Conservation (phyloP, 2,113 vertebrate genomes). For the Orcinus orca region DNA sequence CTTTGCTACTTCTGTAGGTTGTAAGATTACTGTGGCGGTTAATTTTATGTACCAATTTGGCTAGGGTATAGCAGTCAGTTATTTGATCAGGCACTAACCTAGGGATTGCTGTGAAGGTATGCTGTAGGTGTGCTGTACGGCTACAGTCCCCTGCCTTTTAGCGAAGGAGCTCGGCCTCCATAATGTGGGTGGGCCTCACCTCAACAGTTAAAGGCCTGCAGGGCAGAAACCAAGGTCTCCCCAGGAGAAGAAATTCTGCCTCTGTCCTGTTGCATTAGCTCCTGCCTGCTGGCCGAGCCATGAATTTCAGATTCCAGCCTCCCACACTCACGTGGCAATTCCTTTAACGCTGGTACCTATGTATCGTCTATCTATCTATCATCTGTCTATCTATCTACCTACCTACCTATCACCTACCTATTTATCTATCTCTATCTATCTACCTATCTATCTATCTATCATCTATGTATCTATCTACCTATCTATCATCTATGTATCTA, state of each 20-base stretch:
- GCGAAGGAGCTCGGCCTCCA: background rate
- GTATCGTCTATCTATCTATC: background rate
- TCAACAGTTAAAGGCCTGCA: no score
- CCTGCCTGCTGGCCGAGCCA: background rate
- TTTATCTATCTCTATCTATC: background rate
- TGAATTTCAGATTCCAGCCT: background rate
- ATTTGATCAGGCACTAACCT: no score
- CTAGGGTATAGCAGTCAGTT: background rate
- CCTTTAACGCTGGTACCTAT: background rate
- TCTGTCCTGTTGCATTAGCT: fast-evolving
- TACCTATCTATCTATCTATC: background rate
- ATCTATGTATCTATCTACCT: no score
- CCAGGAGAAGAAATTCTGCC: background rate
- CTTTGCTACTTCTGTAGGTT: background rate
- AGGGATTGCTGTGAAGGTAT: background rate
- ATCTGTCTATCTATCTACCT: background rate
- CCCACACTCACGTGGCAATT: background rate
- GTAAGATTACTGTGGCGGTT: background rate
- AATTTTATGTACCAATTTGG: background rate
- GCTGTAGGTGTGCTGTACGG: background rate
- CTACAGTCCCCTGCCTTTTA: background rate
- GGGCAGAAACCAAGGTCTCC: background rate
- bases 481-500: background rate
- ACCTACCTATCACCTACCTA: background rate
- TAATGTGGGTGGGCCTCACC: background rate